phyloP scores from a whole-genome alignment of 2,888 invertebrate species.

The Caenorhabditis doughertyi region DNA sequence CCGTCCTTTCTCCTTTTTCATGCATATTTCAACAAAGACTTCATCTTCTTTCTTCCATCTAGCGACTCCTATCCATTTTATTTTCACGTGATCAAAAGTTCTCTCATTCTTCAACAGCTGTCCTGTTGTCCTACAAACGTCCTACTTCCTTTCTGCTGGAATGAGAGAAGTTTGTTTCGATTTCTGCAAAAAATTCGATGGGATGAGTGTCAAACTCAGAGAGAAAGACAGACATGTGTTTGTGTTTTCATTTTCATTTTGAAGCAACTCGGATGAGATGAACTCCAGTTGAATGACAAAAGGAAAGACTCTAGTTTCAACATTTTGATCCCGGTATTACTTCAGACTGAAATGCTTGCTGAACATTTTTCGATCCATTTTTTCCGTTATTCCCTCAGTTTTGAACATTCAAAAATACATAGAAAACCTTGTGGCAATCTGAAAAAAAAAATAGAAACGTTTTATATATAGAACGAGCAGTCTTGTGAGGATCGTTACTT shows the following conservation, averaged over 20 bases:
- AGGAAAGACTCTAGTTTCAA: background rate
- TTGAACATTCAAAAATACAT: background rate
- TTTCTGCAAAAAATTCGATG: slow-evolving; percentile 31
- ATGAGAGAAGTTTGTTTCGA: slow-evolving; percentile 17
- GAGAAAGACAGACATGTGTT: background rate
- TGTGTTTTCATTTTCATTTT: slow-evolving; percentile 28
- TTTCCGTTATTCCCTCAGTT: background rate
- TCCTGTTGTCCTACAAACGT: slow-evolving; percentile 11
- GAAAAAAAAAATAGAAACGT: background rate
- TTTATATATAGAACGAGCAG: background rate
- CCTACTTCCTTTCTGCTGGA: slow-evolving; percentile 14
- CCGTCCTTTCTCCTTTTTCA: slow-evolving; percentile 17
- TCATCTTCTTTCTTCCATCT: background rate
- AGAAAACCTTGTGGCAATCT: too few relatives aligned
- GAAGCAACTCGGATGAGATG: background rate
- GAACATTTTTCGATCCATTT: background rate
- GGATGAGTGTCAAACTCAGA: slow-evolving; percentile 28
- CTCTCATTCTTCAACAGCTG: slow-evolving; percentile 36
- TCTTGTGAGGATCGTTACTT: background rate
- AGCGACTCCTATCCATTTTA: slow-evolving; percentile 12
- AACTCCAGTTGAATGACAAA: background rate
- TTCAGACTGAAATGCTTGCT: background rate
- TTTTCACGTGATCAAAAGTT: slow-evolving; percentile 45
- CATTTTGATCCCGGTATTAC: background rate
- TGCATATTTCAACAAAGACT: slow-evolving; percentile 42